Evolutionary conservation across 2,797 vertebrate species (phyloP), one percentile per base, ranked within the genome.

Genomic region (Sebastes oblongus): DNA sequence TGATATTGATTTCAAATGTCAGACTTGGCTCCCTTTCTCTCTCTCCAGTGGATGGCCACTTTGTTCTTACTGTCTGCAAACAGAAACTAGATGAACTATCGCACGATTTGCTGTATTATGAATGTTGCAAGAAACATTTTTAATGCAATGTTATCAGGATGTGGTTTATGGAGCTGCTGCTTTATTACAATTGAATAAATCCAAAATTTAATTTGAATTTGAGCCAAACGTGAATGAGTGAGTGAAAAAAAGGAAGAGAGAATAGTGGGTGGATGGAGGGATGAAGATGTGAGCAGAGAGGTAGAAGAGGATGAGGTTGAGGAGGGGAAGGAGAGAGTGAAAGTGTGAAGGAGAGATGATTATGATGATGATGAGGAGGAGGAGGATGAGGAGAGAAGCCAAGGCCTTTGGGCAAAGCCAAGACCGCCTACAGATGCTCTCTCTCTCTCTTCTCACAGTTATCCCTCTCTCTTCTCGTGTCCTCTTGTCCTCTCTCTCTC

Each of bases 341-440:
- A 73, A 34, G 78, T 86, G 85, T 88, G 84, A 86, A 80, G 86
- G 84, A 91, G 55, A 83, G 81, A 88, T 29, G 80, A 82, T 67
- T 81, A 71, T 39, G 29, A 30, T 30, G 27, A 27, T 5, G 75
- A 71, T 2, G 77, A 88, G 72, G 83, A 90, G 78, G 87, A 89
- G 75, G 85, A 88, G 52, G 87, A 89, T 5, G 82, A 88, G 77
- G 85, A 88, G 85, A 86, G 86, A 87, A 92, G 89, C 88, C 88
- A 92, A 91, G 88, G 85, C 90, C 90, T 92, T 82, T 86, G 88
- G 91, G 88, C 89, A 82, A 90, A 93, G 90, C 92, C 91, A 94
- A 92, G 77, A 89, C 88, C 87, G 88, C 93, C 92, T 87, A 91
- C 88, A 88, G 88, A 90, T 85, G 67, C 82, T 86, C 84, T 79